These are phyloP conservation scores for Sorex fumeus DNA, from an alignment of 2,113 vertebrate species.

Conservation along the genomic window DNA sequence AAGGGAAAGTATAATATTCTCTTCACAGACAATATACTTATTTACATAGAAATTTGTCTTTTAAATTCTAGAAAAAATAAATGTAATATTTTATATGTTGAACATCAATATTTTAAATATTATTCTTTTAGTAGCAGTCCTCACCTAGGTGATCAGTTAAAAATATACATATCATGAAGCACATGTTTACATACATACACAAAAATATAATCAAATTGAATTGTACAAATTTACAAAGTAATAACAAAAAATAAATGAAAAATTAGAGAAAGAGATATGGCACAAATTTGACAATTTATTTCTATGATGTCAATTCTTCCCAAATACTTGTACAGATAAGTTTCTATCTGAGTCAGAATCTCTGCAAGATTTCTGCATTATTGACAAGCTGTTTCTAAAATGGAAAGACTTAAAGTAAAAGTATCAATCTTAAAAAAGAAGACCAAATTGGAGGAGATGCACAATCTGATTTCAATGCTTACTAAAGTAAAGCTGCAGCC, in stretches of 20 bases:
- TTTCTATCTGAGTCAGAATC: background rate
- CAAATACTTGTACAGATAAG: background rate
- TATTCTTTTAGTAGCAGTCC: background rate
- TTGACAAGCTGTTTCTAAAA: constrained; percentile 50
- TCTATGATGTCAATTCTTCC: background rate
- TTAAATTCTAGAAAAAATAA: background rate
- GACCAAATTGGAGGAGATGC: background rate
- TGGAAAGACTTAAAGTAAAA: background rate
- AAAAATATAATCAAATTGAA: background rate
- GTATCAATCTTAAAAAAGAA: background rate
- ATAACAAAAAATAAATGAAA: background rate
- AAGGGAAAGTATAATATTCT: background rate
- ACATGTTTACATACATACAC: background rate
- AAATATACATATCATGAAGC: background rate
- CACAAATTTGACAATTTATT: background rate
- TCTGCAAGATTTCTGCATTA: background rate
- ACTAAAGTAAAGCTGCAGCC: constrained; percentile 25
- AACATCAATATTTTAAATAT: background rate
- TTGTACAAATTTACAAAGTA: background rate
- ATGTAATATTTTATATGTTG: background rate
- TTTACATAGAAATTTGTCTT: background rate
- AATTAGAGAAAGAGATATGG: background rate
- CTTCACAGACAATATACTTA: background rate
- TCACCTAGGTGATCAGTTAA: background rate
- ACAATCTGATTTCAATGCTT: background rate